Conservation (phyloP, 2,113 vertebrate genomes). For the Hirundichthys speculiger region DNA sequence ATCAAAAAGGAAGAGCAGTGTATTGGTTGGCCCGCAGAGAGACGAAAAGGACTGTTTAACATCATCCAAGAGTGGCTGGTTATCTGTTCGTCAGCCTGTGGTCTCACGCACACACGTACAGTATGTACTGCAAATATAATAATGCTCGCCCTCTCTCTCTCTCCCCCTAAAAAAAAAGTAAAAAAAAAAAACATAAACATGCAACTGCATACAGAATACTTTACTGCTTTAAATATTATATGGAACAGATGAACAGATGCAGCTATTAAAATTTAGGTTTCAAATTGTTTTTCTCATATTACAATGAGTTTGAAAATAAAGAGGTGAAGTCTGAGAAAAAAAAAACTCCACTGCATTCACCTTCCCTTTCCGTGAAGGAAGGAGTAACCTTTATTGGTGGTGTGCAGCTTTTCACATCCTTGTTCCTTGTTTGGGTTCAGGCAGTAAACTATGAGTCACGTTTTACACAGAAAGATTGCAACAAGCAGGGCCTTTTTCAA, state of each 20-base stretch:
- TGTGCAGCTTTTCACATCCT: constrained; percentile 35
- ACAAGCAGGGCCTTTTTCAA: too few species aligned
- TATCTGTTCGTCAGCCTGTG: constrained; percentile 20
- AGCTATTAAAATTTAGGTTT: too few species aligned
- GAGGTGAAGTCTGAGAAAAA: neutral
- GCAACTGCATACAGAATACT: neutral
- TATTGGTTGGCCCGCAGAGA: constrained; percentile 31
- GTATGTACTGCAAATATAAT: neutral
- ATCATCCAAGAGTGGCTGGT: neutral
- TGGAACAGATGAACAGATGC: neutral
- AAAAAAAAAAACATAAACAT: neutral
- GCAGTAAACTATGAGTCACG: constrained; percentile 14
- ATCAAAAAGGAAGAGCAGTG: constrained; percentile 5
- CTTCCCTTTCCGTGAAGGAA: neutral
- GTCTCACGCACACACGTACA: constrained; percentile 26
- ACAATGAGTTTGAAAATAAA: neutral
- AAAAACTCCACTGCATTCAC: neutral
- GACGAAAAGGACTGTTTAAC: constrained; percentile 25
- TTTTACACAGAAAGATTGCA: neutral
- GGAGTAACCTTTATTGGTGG: neutral
- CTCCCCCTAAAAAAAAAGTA: too few species aligned
- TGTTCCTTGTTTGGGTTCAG: constrained; percentile 34
- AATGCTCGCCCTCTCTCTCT: neutral
- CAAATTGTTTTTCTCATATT: neutral
- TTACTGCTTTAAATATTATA: neutral